These are phyloP conservation scores for Thaumatotibia leucotreta DNA, from an alignment of 1,140 invertebrate genomes.

Conservation along the genomic window DNA sequence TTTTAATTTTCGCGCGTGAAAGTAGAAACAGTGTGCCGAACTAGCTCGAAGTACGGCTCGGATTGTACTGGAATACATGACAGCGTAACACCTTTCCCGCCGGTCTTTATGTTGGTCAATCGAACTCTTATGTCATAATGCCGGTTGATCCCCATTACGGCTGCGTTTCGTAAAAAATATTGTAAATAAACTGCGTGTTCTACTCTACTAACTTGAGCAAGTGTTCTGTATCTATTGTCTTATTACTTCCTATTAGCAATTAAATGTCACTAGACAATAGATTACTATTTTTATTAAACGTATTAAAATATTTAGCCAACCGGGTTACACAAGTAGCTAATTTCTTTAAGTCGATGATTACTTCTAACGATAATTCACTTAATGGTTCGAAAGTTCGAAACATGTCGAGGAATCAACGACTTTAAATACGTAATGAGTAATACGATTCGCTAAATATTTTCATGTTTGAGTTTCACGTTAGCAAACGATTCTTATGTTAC, in stretches of 20 bases:
- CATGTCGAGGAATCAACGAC: too few species aligned
- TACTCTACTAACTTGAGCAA: conserved; percentile 8
- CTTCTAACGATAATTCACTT: too few species aligned
- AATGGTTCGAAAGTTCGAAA: too few species aligned
- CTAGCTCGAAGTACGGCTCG: conserved; percentile 29
- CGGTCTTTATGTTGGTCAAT: conserved; percentile 25
- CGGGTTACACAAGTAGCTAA: too few species aligned
- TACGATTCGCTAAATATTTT: too few species aligned
- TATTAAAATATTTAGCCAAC: too few species aligned
- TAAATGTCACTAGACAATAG: too few species aligned
- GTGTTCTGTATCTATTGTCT: background rate
- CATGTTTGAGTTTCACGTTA: too few species aligned
- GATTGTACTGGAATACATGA: conserved; percentile 45
- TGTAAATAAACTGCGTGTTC: conserved; percentile 24
- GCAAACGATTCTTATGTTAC: too few species aligned
- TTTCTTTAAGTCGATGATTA: too few species aligned
- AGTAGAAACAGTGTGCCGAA: conserved; percentile 18
- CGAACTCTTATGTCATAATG: conserved; percentile 35
- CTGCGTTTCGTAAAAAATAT: conserved; percentile 9
- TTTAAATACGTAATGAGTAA: too few species aligned
- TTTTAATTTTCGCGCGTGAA: conserved; percentile 6
- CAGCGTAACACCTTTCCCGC: conserved; percentile 37
- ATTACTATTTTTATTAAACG: too few species aligned
- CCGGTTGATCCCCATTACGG: conserved; percentile 16
- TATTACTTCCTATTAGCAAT: background rate